Conservation (phyloP, 2,797 vertebrate genomes). For the Heteromormyrus szaboi region DNA sequence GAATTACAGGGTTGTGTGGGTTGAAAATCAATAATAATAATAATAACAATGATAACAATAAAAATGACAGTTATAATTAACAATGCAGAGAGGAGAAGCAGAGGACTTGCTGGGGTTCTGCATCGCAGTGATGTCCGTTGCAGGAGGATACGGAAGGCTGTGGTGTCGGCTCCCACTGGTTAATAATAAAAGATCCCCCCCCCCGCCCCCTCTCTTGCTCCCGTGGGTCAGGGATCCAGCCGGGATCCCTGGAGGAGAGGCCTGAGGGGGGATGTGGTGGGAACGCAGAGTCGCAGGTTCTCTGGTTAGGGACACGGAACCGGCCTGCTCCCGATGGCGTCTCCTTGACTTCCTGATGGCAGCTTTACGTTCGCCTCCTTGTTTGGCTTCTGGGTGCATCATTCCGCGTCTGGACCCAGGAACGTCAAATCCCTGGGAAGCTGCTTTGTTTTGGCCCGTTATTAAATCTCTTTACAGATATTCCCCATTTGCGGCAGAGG, state of each 20-base stretch:
- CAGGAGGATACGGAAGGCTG: not conserved
- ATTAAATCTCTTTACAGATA: constrained; percentile 41
- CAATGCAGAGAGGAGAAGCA: not conserved
- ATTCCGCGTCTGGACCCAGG: constrained; percentile 35
- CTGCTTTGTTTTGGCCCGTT: constrained; percentile 37
- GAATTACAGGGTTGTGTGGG: not conserved
- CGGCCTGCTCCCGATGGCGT: not conserved
- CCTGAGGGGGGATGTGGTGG: not conserved
- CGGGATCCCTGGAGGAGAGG: not conserved
- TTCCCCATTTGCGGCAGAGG: constrained; percentile 32
- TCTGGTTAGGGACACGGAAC: not conserved
- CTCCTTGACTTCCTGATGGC: not conserved
- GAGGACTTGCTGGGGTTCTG: not conserved
- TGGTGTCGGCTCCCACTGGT: not conserved
- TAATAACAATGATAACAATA: not conserved
- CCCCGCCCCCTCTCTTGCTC: not conserved
- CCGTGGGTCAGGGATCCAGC: not conserved
- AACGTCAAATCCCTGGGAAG: constrained; percentile 45
- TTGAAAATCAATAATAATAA: not conserved
- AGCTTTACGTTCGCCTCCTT: not conserved
- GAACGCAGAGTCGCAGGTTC: not conserved
- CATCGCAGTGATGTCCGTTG: not conserved
- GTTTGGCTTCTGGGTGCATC: constrained; percentile 35
- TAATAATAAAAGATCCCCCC: not conserved
- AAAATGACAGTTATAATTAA: not conserved